Evolutionary conservation across 2,113 vertebrate species (phyloP).

Genomic region (Oreotrochilus melanogaster): DNA sequence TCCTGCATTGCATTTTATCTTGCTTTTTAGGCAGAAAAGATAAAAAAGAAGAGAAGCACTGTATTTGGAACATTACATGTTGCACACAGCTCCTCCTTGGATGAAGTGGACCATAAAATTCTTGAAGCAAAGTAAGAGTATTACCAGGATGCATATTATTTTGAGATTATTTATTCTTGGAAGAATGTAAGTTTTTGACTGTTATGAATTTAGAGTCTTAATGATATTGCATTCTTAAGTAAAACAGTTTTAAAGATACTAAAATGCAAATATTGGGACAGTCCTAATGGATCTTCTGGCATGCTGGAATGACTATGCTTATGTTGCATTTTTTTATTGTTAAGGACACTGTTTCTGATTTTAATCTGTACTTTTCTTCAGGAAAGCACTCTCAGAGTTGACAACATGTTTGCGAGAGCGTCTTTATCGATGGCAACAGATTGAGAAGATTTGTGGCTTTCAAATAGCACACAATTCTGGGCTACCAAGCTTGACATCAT

Average conservation of each 20-base stretch:
- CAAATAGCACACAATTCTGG: slow-evolving; percentile 96
- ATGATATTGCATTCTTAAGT: not conserved
- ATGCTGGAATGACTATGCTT: not conserved
- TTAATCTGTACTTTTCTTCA: slow-evolving; percentile 57
- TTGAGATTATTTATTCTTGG: not conserved
- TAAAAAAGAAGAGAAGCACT: slow-evolving; percentile 96
- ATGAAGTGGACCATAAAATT: slow-evolving; percentile 99
- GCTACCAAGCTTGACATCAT: slow-evolving; percentile 92
- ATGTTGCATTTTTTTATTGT: not conserved
- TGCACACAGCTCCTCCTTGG: slow-evolving; percentile 96
- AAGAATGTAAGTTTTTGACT: not conserved
- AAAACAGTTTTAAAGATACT: not conserved
- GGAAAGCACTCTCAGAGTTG: slow-evolving; percentile 94
- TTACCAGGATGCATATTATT: not conserved
- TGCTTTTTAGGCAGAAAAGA: slow-evolving; percentile 93
- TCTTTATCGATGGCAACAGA: slow-evolving; percentile 98
- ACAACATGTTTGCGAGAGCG: slow-evolving; percentile 95
- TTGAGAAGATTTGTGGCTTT: slow-evolving; percentile 98
- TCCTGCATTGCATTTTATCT: not conserved
- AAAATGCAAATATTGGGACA: not conserved
- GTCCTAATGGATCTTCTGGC: not conserved
- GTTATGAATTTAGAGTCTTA: not conserved
- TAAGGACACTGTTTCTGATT: not conserved
- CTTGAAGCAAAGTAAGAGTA: slow-evolving; percentile 95
- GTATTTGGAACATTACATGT: slow-evolving; percentile 97